Evolutionary conservation across 2,888 invertebrate species (phyloP).

Genomic region (Euspilapteryx auroguttella): DNA sequence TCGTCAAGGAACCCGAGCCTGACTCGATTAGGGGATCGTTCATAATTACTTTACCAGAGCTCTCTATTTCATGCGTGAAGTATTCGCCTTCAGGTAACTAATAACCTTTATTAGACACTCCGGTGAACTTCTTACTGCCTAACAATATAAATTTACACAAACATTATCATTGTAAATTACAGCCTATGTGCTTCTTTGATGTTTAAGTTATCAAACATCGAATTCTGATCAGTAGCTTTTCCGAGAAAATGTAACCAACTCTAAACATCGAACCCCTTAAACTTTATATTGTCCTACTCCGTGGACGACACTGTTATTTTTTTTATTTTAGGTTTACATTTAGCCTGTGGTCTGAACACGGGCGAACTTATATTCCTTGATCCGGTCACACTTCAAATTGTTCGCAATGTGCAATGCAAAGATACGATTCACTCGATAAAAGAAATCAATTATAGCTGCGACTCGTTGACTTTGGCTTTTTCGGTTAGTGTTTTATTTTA

Average conservation of each 20-base stretch:
- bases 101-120: too few relatives aligned
- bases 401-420: slow-evolving; percentile 37
- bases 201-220: too few relatives aligned
- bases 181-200: too few relatives aligned
- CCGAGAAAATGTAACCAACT: too few relatives aligned
- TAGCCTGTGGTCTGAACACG: slow-evolving; percentile 61
- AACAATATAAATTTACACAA: too few relatives aligned
- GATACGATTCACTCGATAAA: slow-evolving; percentile 42
- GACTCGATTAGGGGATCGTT: slow-evolving; percentile 27
- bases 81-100: slow-evolving; percentile 58
- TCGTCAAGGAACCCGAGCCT: slow-evolving; percentile 25
- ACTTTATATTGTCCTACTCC: too few relatives aligned
- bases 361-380: slow-evolving; percentile 64
- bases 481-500: slow-evolving; percentile 51
- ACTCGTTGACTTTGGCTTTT: slow-evolving; percentile 57
- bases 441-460: slow-evolving; percentile 52
- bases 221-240: too few relatives aligned
- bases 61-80: slow-evolving; percentile 41
- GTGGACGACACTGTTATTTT: too few relatives aligned
- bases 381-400: slow-evolving; percentile 52
- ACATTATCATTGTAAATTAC: too few relatives aligned
- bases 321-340: slow-evolving; percentile 39
- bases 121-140: too few relatives aligned
- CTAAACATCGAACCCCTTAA: too few relatives aligned
- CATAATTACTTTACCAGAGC: slow-evolving; percentile 20